Percentiles rank a stretch among this genome's conserved stretches.
Conservation (phyloP, 2,888 invertebrate genomes). For the Thysanoteuthis rhombus region DNA sequence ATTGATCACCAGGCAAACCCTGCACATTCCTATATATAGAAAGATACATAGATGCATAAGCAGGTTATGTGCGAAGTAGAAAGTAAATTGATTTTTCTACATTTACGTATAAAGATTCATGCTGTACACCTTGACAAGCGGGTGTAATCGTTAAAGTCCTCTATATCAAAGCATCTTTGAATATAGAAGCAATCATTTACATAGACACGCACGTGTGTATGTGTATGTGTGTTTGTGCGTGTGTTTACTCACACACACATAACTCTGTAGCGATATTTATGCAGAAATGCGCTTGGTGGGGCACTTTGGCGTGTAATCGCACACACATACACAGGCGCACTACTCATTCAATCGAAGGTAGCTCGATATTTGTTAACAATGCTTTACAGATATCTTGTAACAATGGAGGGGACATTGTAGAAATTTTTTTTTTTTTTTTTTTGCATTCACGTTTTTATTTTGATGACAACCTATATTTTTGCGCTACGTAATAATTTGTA, state of each 20-base stretch:
- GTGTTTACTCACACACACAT: not conserved
- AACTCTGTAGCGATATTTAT: not conserved
- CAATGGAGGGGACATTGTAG: not conserved
- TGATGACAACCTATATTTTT: too few relatives aligned
- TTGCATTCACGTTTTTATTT: too few relatives aligned
- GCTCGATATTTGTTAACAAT: not conserved
- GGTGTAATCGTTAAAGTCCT: too few relatives aligned
- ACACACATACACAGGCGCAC: not conserved
- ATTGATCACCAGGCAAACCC: too few relatives aligned
- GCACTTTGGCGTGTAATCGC: not conserved
- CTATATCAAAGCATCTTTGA: not conserved
- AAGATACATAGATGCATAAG: too few relatives aligned
- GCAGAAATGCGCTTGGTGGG: not conserved
- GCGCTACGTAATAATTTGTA: too few relatives aligned
- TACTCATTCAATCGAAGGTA: not conserved
- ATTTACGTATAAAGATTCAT: too few relatives aligned
- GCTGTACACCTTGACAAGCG: too few relatives aligned
- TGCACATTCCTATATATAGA: too few relatives aligned
- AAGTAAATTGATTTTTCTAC: too few relatives aligned
- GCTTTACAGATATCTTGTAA: not conserved
- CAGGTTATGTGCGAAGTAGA: too few relatives aligned
- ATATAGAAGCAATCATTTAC: not conserved
- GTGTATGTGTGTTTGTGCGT: not conserved
- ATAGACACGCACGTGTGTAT: not conserved
- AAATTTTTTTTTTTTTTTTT: not conserved